These are phyloP conservation scores for Dipodomys merriami DNA, from an alignment of 2,113 vertebrate species.

Conservation along the genomic window DNA sequence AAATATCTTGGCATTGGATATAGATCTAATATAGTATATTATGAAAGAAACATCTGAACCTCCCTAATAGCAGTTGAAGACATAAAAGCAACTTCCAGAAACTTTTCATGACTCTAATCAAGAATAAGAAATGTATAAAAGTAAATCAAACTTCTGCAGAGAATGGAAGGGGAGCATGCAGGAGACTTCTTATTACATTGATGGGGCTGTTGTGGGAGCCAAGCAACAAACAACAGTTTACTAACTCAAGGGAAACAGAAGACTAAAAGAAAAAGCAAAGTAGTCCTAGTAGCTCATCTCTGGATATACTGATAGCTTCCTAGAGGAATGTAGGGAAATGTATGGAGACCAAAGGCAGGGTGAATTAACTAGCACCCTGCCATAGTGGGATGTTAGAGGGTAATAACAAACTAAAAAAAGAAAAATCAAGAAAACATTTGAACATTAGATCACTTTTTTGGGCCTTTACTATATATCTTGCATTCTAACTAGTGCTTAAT, in stretches of 20 bases:
- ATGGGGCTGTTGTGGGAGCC: not conserved
- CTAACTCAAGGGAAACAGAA: not conserved
- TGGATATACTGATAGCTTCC: not conserved
- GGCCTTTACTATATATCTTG: not conserved
- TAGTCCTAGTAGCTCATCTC: not conserved
- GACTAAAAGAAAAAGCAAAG: not conserved
- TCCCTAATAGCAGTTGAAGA: not conserved
- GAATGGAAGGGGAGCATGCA: not conserved
- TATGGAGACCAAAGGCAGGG: not conserved
- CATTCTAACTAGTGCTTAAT: not conserved
- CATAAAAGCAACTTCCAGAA: not conserved
- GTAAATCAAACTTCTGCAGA: not conserved
- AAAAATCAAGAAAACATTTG: not conserved
- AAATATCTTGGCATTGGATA: not conserved
- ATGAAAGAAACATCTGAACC: not conserved
- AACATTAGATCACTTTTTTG: constrained; percentile 10
- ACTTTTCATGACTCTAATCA: not conserved
- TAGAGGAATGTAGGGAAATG: not conserved
- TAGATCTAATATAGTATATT: not conserved
- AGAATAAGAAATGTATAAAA: not conserved
- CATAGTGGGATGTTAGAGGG: not conserved
- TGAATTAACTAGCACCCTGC: not conserved
- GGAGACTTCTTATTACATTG: not conserved
- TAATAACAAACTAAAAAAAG: not conserved
- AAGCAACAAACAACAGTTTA: not conserved